Conservation (phyloP, 2,113 vertebrate genomes). For the Thalassoma bifasciatum region DNA sequence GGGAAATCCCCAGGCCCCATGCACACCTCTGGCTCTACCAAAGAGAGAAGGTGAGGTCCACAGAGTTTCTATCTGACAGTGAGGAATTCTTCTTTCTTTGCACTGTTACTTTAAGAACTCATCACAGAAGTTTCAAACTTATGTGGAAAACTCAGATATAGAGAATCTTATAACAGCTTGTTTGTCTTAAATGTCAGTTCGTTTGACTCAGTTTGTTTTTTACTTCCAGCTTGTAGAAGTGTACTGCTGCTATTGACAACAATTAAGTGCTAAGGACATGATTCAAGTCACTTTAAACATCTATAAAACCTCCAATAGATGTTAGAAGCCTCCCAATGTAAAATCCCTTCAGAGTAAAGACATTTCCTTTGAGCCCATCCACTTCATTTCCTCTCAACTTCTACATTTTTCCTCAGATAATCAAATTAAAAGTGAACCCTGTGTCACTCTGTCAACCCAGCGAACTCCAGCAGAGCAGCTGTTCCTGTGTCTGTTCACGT, state of each 20-base stretch:
- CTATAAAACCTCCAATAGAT: neutral
- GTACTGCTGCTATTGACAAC: neutral
- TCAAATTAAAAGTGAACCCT: constrained; percentile 31
- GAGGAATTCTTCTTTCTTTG: no score
- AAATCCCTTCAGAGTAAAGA: constrained; percentile 18
- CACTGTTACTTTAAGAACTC: no score
- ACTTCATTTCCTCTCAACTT: constrained; percentile 13
- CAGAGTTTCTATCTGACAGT: no score
- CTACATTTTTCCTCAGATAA: constrained; percentile 29
- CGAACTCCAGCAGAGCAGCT: constrained; percentile 17
- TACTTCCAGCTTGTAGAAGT: no score
- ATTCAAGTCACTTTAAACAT: neutral
- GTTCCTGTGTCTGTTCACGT: constrained; percentile 41
- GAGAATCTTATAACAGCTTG: no score
- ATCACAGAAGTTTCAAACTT: no score
- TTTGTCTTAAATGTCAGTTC: no score
- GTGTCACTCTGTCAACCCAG: constrained; percentile 21
- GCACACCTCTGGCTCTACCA: no score
- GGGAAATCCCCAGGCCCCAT: no score
- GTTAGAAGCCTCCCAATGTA: neutral
- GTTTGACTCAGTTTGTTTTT: no score
- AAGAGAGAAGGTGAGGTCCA: no score
- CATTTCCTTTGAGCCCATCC: constrained; percentile 15
- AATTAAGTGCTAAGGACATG: neutral
- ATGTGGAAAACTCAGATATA: no score